These are phyloP conservation scores for Laothoe populi DNA, from an alignment of 2,888 invertebrate genomes.

Conservation along the genomic window DNA sequence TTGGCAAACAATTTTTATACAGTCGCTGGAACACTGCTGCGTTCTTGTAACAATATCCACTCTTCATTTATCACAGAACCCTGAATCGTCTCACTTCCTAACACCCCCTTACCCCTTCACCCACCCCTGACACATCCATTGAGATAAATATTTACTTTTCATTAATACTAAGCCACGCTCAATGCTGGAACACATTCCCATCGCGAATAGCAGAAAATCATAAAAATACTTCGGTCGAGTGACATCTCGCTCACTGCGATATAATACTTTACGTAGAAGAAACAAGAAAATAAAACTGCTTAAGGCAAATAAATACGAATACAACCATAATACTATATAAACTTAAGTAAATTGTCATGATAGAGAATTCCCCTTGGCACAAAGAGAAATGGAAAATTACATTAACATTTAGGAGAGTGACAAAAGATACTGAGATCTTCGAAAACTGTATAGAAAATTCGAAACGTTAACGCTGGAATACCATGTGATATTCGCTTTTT, in stretches of 20 bases:
- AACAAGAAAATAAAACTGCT: conserved; percentile 26
- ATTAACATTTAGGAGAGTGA: conserved; percentile 48
- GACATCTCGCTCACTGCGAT: conserved; percentile 2
- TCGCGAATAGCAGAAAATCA: neutral
- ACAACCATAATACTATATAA: conserved; percentile 55
- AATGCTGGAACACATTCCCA: conserved; percentile 5
- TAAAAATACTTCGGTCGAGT: conserved; percentile 1
- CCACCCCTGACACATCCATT: conserved; percentile 51
- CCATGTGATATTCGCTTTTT: conserved; percentile 44
- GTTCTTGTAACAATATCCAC: conserved; percentile 46
- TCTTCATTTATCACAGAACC: conserved; percentile 71
- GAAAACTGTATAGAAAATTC: conserved; percentile 76
- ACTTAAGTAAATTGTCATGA: conserved; percentile 71
- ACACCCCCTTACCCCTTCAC: conserved; percentile 37
- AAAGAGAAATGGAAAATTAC: conserved; percentile 60
- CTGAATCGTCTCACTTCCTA: conserved; percentile 51
- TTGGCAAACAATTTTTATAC: conserved; percentile 21
- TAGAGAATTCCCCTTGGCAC: conserved; percentile 72
- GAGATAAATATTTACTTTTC: conserved; percentile 40
- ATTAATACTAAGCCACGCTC: conserved; percentile 14
- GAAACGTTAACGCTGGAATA: conserved; percentile 54
- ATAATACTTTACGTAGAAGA: conserved; percentile 18
- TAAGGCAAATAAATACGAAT: conserved; percentile 68
- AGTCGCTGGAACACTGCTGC: conserved; percentile 38
- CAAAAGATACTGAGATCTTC: conserved; percentile 74